Base-by-base conservation (phyloP, 1,140 invertebrate genomes). In the Geopemphigus sp. region DNA sequence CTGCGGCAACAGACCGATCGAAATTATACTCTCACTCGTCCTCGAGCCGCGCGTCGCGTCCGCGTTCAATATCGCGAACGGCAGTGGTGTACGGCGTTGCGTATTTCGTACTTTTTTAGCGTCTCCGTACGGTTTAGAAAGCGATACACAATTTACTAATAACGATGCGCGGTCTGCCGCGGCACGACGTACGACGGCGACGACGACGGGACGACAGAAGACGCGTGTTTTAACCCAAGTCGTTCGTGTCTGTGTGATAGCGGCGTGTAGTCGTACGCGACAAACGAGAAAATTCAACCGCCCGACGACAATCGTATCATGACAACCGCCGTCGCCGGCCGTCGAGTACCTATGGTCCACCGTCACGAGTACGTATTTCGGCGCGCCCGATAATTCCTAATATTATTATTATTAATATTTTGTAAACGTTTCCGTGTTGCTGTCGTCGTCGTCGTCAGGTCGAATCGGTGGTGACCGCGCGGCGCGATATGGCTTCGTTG, bases 401-500 rank as follows among this genome's bases (percentile, higher is more conserved):
- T 0, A 32, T 19, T 19, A 10, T 26, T 59, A 59, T 8, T 32
- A 63, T 8, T 39, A 39, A 4, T 39, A 39, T 39, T 54, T 5
- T 2, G 53, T 54, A 2, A 39, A 39, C 32, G 53, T 50, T 50
- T 50, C 47, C 47, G 47, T 12, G 26, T 29, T 22, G 1, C 1
- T 56, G 14, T 61, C 29, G 29, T n/a, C 12, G 29, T 39, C 5
- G 19, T n/a, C 53, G 5, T 64, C 61, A 11, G 4, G 1, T 22
- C 59, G 26, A 14, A 29, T 14, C 64, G 39, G 3, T 24, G n/a
- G 45, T 24, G 45, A n/a, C 19, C n/a, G n/a, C n/a, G n/a, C n/a
- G n/a, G n/a, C n/a, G n/a, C n/a, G 24, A 10, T 39, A 66, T 81
- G 73, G 59, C 73, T 6, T 72, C 80, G n/a, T 57, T 81, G 63